Evolutionary conservation across 92 coral and sea anemone species (phyloP), one percentile per base, ranked within the genome.

Genomic region (Diadumene lineata): DNA sequence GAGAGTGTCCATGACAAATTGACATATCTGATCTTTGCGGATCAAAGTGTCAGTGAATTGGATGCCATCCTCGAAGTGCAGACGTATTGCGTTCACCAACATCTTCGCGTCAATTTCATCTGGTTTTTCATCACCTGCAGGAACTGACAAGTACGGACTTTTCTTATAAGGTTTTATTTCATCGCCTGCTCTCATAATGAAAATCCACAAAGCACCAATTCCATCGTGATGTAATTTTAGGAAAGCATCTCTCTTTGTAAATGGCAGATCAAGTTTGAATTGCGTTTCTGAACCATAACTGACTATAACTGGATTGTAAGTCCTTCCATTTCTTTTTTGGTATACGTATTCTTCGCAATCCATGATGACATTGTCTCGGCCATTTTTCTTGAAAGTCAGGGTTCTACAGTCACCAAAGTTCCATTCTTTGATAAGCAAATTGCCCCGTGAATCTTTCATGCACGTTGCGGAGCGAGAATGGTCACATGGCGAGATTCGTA

Each of bases 221-320:
- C 18, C 58, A 53, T 23, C 2, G 24, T 53, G 24, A 21, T 53
- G 2, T 15, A 53, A 53, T 9, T 16, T 23, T 15, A 68, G 8
- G 7, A 33, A 21, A 8, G 57, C 73, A 68, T 31, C 60, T 0
- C 23, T 15, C 34, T 68, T 44, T 15, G 11, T 34, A 43, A 38
- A 44, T 68, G 73, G 73, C 9, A 19, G 30, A 27, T 68, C 13
- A 43, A 68, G 60, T 31, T 68, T 68, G 60, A 68, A 57, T 43
- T 10, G 11, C 3, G 10, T 21, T 13, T 68, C 73, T 33, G 73
- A 2, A 43, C 31, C 73, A 0, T 68, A 11, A 18, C 56, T 28
- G 60, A 68, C 73, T 6, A 53, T 15, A 3, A 53, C 19, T 15
- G 58, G 58, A 53, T 53, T 3, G 10, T 44, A 9, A 17, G 9